Evolutionary conservation across 2,888 invertebrate genomes (phyloP).

Genomic region (Spodoptera exigua): DNA sequence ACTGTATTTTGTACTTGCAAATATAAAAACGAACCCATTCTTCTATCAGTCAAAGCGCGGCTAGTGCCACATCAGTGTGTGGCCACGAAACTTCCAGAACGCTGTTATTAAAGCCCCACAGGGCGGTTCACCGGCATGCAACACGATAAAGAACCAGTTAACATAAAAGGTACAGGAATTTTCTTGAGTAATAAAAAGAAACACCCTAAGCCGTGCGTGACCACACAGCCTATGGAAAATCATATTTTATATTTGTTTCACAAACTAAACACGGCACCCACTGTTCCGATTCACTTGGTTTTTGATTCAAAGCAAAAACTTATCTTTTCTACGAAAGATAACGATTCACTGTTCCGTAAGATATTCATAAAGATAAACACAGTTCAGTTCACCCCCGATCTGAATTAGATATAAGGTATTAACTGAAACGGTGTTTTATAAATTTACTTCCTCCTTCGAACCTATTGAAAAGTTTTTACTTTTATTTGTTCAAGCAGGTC

Average conservation of each 20-base stretch:
- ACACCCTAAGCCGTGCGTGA: constrained; percentile 79
- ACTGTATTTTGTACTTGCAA: too few relatives aligned
- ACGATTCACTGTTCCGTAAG: constrained; percentile 24
- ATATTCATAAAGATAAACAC: constrained; percentile 41
- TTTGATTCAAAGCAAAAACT: constrained; percentile 44
- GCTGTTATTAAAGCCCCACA: constrained; percentile 67
- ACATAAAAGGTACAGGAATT: constrained; percentile 82
- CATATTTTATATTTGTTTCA: constrained; percentile 79
- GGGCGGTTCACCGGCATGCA: constrained; percentile 77
- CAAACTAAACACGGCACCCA: constrained; percentile 55
- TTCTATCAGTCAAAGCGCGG: constrained; percentile 1
- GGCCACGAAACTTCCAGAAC: constrained; percentile 41
- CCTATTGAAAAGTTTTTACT: too few relatives aligned
- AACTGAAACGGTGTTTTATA: neutral
- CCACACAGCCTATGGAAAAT: constrained; percentile 77
- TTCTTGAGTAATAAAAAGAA: constrained; percentile 79
- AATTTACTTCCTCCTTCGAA: too few relatives aligned
- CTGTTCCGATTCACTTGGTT: constrained; percentile 43
- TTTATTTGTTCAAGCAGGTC: too few relatives aligned
- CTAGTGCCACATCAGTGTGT: constrained; percentile 25
- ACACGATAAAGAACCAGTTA: constrained; percentile 82
- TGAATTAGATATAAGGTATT: constrained; percentile 11
- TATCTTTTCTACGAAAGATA: constrained; percentile 41
- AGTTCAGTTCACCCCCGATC: constrained; percentile 18
- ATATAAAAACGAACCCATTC: constrained; percentile 15